Conservation (phyloP, 2,797 vertebrate genomes). For the Erethizon dorsatum region DNA sequence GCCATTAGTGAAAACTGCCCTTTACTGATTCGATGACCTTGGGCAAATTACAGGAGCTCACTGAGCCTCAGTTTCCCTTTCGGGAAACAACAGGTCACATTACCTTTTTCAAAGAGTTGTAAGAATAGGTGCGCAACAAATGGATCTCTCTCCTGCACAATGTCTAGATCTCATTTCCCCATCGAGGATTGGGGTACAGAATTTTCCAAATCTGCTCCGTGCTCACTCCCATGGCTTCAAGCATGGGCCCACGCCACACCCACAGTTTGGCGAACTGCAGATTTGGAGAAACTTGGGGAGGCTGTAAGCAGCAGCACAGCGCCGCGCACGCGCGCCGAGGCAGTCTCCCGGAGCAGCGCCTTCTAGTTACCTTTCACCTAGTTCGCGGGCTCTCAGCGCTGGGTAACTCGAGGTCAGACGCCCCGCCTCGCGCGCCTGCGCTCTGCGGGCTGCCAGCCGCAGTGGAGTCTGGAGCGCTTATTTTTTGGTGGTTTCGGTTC, state of each 20-base stretch:
- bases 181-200: not conserved
- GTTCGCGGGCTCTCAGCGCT: slow-evolving; percentile 55
- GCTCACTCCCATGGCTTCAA: not conserved
- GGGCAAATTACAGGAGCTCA: not conserved
- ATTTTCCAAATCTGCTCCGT: not conserved
- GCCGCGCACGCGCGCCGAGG: slow-evolving; percentile 60
- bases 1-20: not conserved
- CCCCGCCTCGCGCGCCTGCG: slow-evolving; percentile 78
- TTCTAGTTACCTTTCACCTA: slow-evolving; percentile 89
- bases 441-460: not conserved
- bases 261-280: not conserved
- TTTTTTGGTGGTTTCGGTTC: slow-evolving; percentile 50
- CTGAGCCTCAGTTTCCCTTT: slow-evolving; percentile 21
- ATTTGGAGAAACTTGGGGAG: not conserved
- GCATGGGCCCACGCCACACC: not conserved
- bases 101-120: not conserved
- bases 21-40: not conserved
- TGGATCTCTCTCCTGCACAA: not conserved
- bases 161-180: not conserved
- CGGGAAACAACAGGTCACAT: not conserved
- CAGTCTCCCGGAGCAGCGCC: slow-evolving; percentile 67
- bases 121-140: not conserved
- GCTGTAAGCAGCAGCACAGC: rapidly evolving
- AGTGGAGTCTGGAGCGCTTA: not conserved
- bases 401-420: slow-evolving; percentile 89